A percentile compares a stretch with the other conserved stretches of the same genome.
Evolutionary conservation across 2,113 vertebrate species (phyloP).

Genomic region (Cyanoramphus novaezelandiae): DNA sequence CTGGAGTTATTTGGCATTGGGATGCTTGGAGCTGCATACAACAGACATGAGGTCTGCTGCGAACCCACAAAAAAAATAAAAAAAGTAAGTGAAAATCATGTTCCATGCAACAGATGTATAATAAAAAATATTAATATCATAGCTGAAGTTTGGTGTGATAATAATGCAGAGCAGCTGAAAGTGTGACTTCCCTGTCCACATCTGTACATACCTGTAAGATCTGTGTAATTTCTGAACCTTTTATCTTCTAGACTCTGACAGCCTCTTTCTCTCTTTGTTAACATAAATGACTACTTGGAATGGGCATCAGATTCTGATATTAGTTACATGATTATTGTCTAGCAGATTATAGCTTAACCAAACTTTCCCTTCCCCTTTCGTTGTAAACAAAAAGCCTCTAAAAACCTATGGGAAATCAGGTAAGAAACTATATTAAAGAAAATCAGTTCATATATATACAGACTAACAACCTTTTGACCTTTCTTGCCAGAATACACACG

Average conservation of each 20-base stretch:
- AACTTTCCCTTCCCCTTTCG: not conserved
- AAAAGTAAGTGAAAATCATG: not conserved
- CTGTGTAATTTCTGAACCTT: not conserved
- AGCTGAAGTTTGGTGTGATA: not conserved
- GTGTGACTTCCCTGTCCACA: not conserved
- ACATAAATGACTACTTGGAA: not conserved
- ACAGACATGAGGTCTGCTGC: not conserved
- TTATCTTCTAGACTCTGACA: not conserved
- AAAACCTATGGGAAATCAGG: slow-evolving; percentile 57
- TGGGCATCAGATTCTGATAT: not conserved
- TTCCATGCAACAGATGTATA: not conserved
- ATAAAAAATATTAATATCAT: not conserved
- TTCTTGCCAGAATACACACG: slow-evolving; percentile 10
- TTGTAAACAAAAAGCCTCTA: slow-evolving; percentile 1
- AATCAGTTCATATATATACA: slow-evolving; percentile 67
- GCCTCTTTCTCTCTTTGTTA: not conserved
- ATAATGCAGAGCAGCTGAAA: not conserved
- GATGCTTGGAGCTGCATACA: not conserved
- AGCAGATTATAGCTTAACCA: not conserved
- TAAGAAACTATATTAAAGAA: slow-evolving; percentile 48
- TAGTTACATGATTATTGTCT: not conserved
- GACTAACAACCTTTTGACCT: slow-evolving; percentile 48
- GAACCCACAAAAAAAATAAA: not conserved
- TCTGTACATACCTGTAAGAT: not conserved
- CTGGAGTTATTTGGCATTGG: not conserved